phyloP scores from a whole-genome alignment of 1,140 invertebrate species.

The Andricus grossulariae region DNA sequence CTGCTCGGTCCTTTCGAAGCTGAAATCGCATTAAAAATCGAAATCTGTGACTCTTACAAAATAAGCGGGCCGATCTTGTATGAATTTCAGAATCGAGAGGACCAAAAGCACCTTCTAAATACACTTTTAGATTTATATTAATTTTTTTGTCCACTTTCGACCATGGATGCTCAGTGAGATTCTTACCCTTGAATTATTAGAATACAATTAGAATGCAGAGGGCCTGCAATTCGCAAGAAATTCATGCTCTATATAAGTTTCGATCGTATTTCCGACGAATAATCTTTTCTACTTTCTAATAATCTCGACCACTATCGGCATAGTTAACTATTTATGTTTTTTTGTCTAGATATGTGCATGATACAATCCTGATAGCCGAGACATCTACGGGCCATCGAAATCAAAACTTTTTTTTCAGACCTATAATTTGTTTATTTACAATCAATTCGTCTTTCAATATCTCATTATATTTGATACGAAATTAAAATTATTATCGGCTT shows the following conservation, averaged over 20 bases:
- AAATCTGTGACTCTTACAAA: conserved; percentile 34
- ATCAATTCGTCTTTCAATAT: background rate
- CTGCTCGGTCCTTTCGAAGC: conserved; percentile 31
- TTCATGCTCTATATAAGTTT: conserved; percentile 27
- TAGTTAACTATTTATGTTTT: conserved; percentile 25
- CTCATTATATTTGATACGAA: background rate
- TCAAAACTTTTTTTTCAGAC: background rate
- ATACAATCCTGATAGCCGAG: conserved; percentile 29
- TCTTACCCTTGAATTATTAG: conserved; percentile 65
- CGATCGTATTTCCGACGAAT: background rate
- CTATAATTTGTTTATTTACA: conserved; percentile 6
- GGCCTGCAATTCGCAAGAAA: conserved; percentile 59
- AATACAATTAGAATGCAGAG: conserved; percentile 70
- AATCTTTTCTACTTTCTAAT: conserved; percentile 17
- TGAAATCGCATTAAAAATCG: conserved; percentile 34
- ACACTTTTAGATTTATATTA: background rate
- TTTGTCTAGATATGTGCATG: conserved; percentile 19
- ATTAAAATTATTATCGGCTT: background rate
- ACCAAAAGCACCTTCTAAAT: conserved; percentile 4
- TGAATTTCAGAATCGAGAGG: conserved; percentile 37
- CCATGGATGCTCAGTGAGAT: conserved; percentile 72
- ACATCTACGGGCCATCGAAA: background rate
- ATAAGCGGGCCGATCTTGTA: conserved; percentile 38
- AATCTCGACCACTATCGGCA: conserved; percentile 3
- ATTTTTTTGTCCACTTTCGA: conserved; percentile 51